Percentiles rank a stretch among this genome's conserved stretches.
Conservation (phyloP, 1,140 invertebrate species). For the Ceratina japonica region DNA sequence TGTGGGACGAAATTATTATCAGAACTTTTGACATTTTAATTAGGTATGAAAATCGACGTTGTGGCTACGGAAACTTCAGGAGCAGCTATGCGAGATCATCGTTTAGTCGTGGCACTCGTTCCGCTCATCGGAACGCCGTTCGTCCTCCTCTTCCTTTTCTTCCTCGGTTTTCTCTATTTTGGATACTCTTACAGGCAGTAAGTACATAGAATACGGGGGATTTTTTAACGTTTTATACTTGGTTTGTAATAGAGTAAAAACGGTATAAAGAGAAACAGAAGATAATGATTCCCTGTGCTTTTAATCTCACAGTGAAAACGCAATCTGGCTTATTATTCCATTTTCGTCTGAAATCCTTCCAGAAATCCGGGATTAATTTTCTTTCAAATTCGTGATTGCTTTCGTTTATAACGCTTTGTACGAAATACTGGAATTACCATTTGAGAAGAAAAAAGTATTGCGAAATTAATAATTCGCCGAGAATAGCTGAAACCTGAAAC, state of each 20-base stretch:
- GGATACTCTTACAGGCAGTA: constrained; percentile 71
- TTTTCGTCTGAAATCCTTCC: too few relatives aligned
- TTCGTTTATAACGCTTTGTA: too few relatives aligned
- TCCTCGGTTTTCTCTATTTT: constrained; percentile 58
- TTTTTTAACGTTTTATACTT: neutral
- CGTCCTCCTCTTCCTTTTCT: constrained; percentile 56
- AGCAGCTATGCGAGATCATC: constrained; percentile 52
- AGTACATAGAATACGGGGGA: constrained; percentile 58
- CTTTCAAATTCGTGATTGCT: too few relatives aligned
- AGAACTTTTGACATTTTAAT: neutral
- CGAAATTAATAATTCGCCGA: neutral
- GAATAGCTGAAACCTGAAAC: neutral
- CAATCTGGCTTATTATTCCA: too few relatives aligned
- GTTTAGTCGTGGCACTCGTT: constrained; percentile 45
- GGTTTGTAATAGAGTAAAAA: too few relatives aligned
- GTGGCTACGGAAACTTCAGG: constrained; percentile 59
- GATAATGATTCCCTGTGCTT: too few relatives aligned
- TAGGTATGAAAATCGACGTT: constrained; percentile 63
- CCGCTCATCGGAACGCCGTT: constrained; percentile 65
- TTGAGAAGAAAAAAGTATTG: neutral
- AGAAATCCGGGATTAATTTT: too few relatives aligned
- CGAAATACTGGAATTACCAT: too few relatives aligned
- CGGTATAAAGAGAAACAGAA: too few relatives aligned
- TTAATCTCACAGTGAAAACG: too few relatives aligned
- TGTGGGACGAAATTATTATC: too few relatives aligned